These are phyloP conservation scores for Pristionchus japonicus DNA, from an alignment of 2,888 invertebrate genomes.

Conservation along the genomic window DNA sequence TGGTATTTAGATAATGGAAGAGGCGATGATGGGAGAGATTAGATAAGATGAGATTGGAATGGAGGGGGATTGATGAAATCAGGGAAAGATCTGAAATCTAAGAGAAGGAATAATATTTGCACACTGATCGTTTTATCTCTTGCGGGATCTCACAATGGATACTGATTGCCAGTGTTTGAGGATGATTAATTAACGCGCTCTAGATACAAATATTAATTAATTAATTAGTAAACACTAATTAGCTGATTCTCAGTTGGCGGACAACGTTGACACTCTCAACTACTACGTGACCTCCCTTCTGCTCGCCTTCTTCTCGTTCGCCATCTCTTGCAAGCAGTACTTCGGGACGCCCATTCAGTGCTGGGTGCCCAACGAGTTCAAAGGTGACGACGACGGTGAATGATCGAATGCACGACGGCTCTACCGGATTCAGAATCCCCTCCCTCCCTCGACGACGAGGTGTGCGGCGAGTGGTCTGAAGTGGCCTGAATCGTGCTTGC, in stretches of 20 bases:
- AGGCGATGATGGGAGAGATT: background rate
- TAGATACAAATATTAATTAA: background rate
- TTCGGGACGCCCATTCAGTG: constrained; percentile 78
- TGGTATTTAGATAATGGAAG: background rate
- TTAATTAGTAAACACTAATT: background rate
- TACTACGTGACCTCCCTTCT: constrained; percentile 77
- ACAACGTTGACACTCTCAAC: constrained; percentile 77
- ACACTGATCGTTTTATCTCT: too few species aligned
- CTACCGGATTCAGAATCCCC: background rate
- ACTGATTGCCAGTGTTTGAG: too few species aligned
- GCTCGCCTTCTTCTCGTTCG: constrained; percentile 76
- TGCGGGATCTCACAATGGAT: too few species aligned
- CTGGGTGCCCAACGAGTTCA: constrained; percentile 66
- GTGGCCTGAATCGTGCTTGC: too few species aligned
- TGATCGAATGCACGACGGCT: background rate
- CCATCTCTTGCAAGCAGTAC: constrained; percentile 78
- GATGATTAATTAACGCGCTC: background rate
- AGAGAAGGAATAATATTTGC: background rate
- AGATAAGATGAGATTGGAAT: background rate
- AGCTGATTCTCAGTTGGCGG: constrained; percentile 71
- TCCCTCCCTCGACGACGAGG: too few species aligned
- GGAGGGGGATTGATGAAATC: background rate
- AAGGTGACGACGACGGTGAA: constrained; percentile 40
- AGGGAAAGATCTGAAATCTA: too few species aligned
- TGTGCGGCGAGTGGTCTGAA: too few species aligned